These are phyloP conservation scores for Glaucomys volans DNA, from an alignment of 2,113 vertebrate genomes.

Conservation along the genomic window DNA sequence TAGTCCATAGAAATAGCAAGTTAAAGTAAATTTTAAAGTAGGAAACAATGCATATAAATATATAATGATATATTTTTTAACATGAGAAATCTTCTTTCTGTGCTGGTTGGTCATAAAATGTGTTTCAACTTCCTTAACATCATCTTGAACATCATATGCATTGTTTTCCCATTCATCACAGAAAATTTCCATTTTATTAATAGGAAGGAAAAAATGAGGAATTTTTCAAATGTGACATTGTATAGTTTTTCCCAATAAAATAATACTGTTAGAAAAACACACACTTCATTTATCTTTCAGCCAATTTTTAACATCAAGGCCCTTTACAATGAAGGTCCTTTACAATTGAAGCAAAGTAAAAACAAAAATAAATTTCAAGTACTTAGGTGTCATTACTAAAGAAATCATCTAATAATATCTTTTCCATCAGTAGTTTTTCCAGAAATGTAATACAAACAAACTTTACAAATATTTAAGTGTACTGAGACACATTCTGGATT, in stretches of 20 bases:
- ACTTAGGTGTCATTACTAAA: neutral
- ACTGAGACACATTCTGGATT: neutral
- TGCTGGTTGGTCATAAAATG: neutral
- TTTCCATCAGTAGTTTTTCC: neutral
- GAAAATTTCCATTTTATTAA: neutral
- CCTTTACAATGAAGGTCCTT: neutral
- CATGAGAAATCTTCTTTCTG: neutral
- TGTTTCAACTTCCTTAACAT: neutral
- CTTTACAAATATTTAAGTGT: neutral
- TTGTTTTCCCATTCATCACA: neutral
- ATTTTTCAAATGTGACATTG: neutral
- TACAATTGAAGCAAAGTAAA: neutral
- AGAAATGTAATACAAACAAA: neutral
- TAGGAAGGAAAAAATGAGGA: neutral
- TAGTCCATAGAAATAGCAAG: neutral
- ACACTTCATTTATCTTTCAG: neutral
- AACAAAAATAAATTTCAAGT: neutral
- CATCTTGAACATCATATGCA: neutral
- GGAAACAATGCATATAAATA: neutral
- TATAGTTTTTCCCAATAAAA: neutral
- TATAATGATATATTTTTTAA: neutral
- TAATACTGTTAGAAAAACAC: neutral
- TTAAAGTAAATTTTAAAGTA: neutral
- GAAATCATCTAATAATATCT: neutral
- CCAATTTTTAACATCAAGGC: neutral